Evolutionary conservation across 2,888 invertebrate species (phyloP).

Genomic region (Andrena camellia): DNA sequence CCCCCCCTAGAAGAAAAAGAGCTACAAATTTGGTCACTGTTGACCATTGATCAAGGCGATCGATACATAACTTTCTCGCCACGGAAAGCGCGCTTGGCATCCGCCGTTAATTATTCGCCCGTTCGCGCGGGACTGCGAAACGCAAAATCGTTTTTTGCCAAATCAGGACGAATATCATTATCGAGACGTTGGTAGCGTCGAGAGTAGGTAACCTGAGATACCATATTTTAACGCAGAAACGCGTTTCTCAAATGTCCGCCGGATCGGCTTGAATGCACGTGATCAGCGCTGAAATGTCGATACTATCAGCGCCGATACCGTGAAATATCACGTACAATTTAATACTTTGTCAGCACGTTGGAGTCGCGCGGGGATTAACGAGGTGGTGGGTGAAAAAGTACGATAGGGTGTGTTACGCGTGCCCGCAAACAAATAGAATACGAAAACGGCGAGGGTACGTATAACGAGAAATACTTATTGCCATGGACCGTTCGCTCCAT

Average conservation of each 20-base stretch:
- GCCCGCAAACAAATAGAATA: slow-evolving; percentile 49
- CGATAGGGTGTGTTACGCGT: slow-evolving; percentile 55
- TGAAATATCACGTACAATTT: slow-evolving; percentile 48
- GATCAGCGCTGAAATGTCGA: slow-evolving; percentile 33
- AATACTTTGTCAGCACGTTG: slow-evolving; percentile 48
- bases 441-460: slow-evolving; percentile 32
- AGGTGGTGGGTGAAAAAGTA: slow-evolving; percentile 35
- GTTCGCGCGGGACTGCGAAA: neutral
- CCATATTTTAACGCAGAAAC: slow-evolving; percentile 8
- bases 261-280: neutral
- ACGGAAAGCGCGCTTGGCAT: neutral
- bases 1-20: neutral
- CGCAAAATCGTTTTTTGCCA: neutral
- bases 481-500: slow-evolving; percentile 44
- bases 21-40: neutral
- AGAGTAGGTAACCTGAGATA: neutral
- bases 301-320: slow-evolving; percentile 26
- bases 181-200: neutral
- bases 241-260: slow-evolving; percentile 18
- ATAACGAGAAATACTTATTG: slow-evolving; percentile 63
- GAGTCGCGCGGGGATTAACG: slow-evolving; percentile 30
- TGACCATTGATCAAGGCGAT: neutral
- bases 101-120: slow-evolving; percentile 21
- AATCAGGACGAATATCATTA: neutral
- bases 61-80: neutral